These are phyloP conservation scores for Scylla paramamosain DNA, from an alignment of 1,140 invertebrate genomes.

Conservation along the genomic window DNA sequence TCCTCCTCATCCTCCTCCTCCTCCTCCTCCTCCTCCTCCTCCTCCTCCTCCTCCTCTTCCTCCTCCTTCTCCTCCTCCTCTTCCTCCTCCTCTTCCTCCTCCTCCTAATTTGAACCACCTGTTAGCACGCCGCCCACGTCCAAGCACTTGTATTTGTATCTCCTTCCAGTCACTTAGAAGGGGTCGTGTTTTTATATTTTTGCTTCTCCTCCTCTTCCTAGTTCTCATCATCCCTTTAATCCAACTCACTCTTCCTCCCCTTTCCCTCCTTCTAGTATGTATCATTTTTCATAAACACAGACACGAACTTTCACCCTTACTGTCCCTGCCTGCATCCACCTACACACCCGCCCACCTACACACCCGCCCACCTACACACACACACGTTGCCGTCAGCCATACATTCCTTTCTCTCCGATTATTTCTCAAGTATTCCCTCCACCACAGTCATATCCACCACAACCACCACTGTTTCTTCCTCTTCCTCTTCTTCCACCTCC, in stretches of 20 bases:
- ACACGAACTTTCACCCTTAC: no score
- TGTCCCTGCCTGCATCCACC: not conserved
- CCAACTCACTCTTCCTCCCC: not conserved
- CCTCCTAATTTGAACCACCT: not conserved
- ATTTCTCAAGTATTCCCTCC: not conserved
- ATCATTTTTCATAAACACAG: no score
- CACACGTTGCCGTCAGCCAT: not conserved
- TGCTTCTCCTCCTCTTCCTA: not conserved
- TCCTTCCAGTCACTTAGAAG: no score
- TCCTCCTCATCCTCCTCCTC: constrained; percentile 1
- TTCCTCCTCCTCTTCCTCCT: not conserved
- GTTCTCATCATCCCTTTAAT: not conserved
- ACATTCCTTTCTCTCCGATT: not conserved
- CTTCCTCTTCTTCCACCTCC: not conserved
- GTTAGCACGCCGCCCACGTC: no score
- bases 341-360: not conserved
- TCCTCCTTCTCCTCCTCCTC: not conserved
- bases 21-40: not conserved
- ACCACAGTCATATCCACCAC: no score
- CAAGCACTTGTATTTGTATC: no score
- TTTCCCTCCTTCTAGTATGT: no score
- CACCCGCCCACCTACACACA: not conserved
- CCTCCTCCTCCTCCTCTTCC: not conserved
- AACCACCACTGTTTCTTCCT: not conserved
- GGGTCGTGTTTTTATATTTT: not conserved